Conservation (phyloP, 2,888 invertebrate genomes). For the Lissonota sp. region DNA sequence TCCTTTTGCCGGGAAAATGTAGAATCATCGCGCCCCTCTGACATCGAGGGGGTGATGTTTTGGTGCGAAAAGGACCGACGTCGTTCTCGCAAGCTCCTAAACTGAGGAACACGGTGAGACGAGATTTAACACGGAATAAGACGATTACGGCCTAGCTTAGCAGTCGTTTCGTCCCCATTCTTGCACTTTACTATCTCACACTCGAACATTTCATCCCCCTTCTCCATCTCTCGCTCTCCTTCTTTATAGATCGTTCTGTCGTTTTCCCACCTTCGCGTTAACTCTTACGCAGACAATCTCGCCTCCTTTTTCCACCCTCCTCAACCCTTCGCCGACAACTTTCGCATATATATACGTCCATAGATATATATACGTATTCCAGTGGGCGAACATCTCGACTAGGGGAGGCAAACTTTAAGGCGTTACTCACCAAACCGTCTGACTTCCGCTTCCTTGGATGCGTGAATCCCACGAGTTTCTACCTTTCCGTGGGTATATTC, state of each 20-base stretch:
- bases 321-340: background rate
- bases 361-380: no score
- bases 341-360: no score
- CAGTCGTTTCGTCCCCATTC: constrained; percentile 66
- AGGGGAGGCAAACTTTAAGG: constrained; percentile 56
- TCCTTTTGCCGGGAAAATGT: no score
- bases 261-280: constrained; percentile 23
- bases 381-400: constrained; percentile 30
- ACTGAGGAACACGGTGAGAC: constrained; percentile 57
- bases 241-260: constrained; percentile 34
- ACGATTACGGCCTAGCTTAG: constrained; percentile 80
- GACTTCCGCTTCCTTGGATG: constrained; percentile 59
- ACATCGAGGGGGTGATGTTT: no score
- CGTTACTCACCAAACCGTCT: constrained; percentile 58
- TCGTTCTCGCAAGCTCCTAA: background rate
- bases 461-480: constrained; percentile 42
- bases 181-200: constrained; percentile 32
- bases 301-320: constrained; percentile 5
- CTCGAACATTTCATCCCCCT: background rate
- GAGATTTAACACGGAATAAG: constrained; percentile 81
- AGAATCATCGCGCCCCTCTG: no score
- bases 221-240: background rate
- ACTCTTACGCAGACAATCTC: constrained; percentile 29
- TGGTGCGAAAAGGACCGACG: no score
- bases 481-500: no score